Evolutionary conservation across 1,140 invertebrate genomes (phyloP), one percentile per base, ranked within the genome.

Genomic region (Kradibia gibbosae): DNA sequence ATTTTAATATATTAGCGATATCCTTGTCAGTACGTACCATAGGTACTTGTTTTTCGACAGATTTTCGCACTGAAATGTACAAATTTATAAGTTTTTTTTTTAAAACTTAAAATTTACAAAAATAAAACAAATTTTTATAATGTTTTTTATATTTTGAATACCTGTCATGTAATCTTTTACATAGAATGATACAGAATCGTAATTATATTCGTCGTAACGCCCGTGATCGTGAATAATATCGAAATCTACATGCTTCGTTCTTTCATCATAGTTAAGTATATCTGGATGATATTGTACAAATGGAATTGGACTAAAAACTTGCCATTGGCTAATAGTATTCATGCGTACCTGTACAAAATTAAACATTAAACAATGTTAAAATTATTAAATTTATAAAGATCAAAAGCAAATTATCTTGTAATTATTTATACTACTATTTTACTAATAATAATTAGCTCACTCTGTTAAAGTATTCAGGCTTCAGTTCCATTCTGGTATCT

Each of bases 241-340:
- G 20, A 96, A 91, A 53, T 93, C 93, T 39, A 90, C 84, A 88
- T 92, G 89, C 90, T 93, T 92, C 88, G 89, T 79, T 90, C 92
- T 86, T 62, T 73, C 80, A 88, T 92, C 91, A 86, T 88, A 86
- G 85, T 93, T 92, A 85, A 93, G 88, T 87, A 95, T 91, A 53
- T 92, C 90, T 42, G 95, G 95, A 90, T 95, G 93, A 90, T 94
- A 96, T 88, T 95, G 94, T 70, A 93, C 92, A 88, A 97, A 97
- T n/a, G 96, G 95, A 55, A 97, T 94, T 34, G 96, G 95, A 84
- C 94, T 94, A 88, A 95, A 98, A 83, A 97, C 93, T 92, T 97
- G 96, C 88, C 94, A 95, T 77, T 94, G 94, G 71, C 90, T 90
- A 77, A 97, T 96, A 5, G 96, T 97, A 88, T 97, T 97, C 95